A percentile compares a stretch with the other conserved stretches of the same genome.
Evolutionary conservation across 2,797 vertebrate species (phyloP).

Genomic region (Chaetophractus vellerosus): DNA sequence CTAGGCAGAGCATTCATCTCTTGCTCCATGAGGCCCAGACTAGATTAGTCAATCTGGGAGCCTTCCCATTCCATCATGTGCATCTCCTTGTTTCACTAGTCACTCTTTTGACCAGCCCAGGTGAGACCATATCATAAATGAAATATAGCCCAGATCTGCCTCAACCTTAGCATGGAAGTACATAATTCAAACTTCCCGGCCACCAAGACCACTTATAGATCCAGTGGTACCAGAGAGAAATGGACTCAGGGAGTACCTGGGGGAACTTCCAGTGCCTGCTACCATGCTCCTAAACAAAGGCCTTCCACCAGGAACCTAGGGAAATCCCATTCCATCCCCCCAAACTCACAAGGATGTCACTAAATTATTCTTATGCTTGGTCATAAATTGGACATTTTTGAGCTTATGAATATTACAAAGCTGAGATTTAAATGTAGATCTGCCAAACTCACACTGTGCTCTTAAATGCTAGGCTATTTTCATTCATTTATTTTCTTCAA

Average conservation of each 20-base stretch:
- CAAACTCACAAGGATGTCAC: background rate
- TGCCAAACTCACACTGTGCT: background rate
- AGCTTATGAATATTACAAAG: background rate
- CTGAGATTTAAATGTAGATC: constrained; percentile 41
- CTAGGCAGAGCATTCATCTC: background rate
- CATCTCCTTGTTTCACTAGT: constrained; percentile 17
- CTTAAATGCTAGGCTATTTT: constrained; percentile 44
- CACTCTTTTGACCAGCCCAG: constrained; percentile 1
- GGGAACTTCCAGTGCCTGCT: background rate
- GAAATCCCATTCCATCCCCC: background rate
- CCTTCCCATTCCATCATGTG: background rate
- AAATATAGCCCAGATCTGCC: constrained; percentile 29
- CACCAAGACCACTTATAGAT: constrained; percentile 5
- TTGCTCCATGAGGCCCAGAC: background rate
- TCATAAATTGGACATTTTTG: constrained; percentile 42
- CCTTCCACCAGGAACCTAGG: background rate
- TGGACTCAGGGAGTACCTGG: background rate
- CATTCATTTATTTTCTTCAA: constrained; percentile 64
- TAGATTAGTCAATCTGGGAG: constrained; percentile 1
- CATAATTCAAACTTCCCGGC: background rate
- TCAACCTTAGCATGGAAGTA: background rate
- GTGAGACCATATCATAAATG: background rate
- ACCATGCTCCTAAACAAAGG: background rate
- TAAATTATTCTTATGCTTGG: constrained; percentile 20
- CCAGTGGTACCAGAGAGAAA: background rate